Conservation (phyloP, 2,797 vertebrate species). For the Caiman crocodilus region DNA sequence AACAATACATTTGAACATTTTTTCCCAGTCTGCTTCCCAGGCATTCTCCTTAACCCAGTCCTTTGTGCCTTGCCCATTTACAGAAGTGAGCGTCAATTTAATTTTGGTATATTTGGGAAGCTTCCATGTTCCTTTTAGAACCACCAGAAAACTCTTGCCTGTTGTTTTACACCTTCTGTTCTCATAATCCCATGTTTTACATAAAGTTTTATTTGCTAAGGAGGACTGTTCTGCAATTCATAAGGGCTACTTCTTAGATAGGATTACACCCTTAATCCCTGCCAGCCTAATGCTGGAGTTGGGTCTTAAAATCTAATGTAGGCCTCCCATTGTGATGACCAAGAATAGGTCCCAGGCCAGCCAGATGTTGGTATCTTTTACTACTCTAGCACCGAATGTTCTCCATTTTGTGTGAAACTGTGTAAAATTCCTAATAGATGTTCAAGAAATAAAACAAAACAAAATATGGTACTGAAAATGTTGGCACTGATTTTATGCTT, state of each 20-base stretch:
- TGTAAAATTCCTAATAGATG: conserved; percentile 4
- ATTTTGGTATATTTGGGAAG: conserved; percentile 1
- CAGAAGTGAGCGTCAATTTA: neutral
- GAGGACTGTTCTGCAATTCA: neutral
- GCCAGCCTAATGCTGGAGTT: neutral
- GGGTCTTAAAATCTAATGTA: fast-evolving
- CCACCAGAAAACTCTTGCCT: fast-evolving
- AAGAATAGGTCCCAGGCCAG: neutral
- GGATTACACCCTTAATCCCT: neutral
- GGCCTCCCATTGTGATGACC: neutral
- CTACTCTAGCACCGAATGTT: conserved; percentile 29
- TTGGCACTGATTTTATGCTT: conserved; percentile 34
- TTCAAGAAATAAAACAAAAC: neutral
- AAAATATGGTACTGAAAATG: neutral
- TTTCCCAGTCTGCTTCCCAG: neutral
- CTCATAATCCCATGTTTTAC: neutral
- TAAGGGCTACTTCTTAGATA: neutral
- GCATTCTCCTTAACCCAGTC: neutral
- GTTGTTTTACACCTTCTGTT: neutral
- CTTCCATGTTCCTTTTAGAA: neutral
- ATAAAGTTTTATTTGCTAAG: neutral
- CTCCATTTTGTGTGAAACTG: conserved; percentile 42
- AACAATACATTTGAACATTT: neutral
- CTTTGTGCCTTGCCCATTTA: neutral
- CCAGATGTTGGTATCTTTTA: conserved; percentile 3